Percentiles rank a stretch among this genome's conserved stretches.
Conservation (phyloP, 1,140 invertebrate species). For the Venustaconcha ellipsiformis region DNA sequence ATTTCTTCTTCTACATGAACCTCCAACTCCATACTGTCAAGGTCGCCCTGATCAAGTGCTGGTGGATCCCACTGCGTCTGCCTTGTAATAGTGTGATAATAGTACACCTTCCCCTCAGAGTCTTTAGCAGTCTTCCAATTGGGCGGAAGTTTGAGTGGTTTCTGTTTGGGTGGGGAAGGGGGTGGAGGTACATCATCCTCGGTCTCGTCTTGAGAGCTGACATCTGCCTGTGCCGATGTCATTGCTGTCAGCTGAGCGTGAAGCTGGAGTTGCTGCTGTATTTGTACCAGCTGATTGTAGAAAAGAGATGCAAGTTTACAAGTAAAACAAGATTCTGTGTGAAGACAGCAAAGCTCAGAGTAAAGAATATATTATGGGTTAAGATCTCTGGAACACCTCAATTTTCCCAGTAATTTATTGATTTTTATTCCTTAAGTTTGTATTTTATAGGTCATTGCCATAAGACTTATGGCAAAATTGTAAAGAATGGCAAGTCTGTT, state of each 20-base stretch:
- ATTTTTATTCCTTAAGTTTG: too few species aligned
- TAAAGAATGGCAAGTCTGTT: too few species aligned
- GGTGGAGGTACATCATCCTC: slow-evolving; percentile 68
- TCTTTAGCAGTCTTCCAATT: slow-evolving; percentile 89
- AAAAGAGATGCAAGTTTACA: too few species aligned
- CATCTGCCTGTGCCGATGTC: slow-evolving; percentile 13
- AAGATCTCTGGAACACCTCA: too few species aligned
- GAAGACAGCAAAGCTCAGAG: too few species aligned
- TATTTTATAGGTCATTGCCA: too few species aligned
- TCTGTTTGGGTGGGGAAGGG: slow-evolving; percentile 66
- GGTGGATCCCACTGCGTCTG: slow-evolving; percentile 92
- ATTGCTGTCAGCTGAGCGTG: slow-evolving; percentile 18
- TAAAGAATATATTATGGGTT: too few species aligned
- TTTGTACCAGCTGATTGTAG: not conserved
- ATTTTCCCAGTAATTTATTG: too few species aligned
- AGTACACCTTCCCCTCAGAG: slow-evolving; percentile 85
- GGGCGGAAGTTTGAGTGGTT: slow-evolving; percentile 79
- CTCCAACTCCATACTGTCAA: slow-evolving; percentile 64
- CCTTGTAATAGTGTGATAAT: slow-evolving; percentile 88
- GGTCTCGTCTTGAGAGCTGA: too few species aligned
- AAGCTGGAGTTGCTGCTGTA: slow-evolving; percentile 15
- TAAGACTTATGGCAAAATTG: too few species aligned
- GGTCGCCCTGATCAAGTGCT: slow-evolving; percentile 67
- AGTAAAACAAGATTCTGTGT: too few species aligned
- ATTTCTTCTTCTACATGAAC: slow-evolving; percentile 62